A percentile compares a stretch with the other conserved stretches of the same genome.
Conservation (phyloP, 1,140 invertebrate genomes). For the Drosophila biarmipes region DNA sequence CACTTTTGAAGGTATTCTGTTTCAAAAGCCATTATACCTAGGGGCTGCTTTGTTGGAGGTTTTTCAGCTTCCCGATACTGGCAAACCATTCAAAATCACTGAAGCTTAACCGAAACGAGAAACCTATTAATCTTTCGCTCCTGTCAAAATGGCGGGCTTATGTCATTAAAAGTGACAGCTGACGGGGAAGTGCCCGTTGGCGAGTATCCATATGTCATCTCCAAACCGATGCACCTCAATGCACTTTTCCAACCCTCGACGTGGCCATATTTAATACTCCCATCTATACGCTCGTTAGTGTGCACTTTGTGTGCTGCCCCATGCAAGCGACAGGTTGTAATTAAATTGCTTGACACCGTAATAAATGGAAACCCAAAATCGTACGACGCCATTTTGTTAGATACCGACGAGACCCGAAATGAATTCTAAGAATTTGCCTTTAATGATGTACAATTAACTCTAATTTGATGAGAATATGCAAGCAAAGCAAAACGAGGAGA, state of each 20-base stretch:
- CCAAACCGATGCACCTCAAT: constrained; percentile 22
- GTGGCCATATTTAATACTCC: constrained; percentile 15
- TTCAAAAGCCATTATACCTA: not conserved
- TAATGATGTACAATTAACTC: constrained; percentile 80
- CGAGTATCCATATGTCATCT: constrained; percentile 24
- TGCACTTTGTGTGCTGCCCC: constrained; percentile 14
- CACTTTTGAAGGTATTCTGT: not conserved
- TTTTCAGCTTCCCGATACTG: not conserved
- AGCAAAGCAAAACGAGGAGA: constrained; percentile 60
- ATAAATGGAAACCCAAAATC: constrained; percentile 56
- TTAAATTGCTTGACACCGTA: constrained; percentile 67
- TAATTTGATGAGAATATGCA: constrained; percentile 79
- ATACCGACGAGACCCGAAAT: constrained; percentile 60
- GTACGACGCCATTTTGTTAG: constrained; percentile 68
- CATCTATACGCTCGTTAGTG: constrained; percentile 1
- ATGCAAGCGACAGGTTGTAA: constrained; percentile 57
- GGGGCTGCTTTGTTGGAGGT: not conserved
- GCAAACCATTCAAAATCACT: not conserved
- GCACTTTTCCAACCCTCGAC: constrained; percentile 31
- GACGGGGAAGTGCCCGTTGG: constrained; percentile 4
- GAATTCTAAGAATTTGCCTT: constrained; percentile 73
- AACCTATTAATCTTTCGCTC: constrained; percentile 14
- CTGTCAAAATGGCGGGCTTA: constrained; percentile 29
- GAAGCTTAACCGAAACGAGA: constrained; percentile 8
- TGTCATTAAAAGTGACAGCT: constrained; percentile 42